These are phyloP conservation scores for Mamestra configurata DNA, from an alignment of 1,140 invertebrate genomes.

Conservation along the genomic window DNA sequence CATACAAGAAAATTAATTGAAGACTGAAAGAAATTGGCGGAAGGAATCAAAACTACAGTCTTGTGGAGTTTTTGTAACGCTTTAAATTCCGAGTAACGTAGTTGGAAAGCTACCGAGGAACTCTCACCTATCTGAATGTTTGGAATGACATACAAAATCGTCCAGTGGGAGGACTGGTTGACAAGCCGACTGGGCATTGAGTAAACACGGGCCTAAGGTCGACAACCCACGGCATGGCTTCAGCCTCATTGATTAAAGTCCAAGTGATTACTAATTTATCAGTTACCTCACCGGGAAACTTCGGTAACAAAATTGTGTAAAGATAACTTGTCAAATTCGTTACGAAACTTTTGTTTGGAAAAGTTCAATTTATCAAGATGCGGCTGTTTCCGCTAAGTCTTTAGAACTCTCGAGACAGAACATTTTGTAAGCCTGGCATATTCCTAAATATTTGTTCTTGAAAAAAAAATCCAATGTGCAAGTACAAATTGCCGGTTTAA, in stretches of 20 bases:
- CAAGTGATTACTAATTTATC: slow-evolving; percentile 77
- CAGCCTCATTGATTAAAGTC: slow-evolving; percentile 72
- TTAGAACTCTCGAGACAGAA: neutral
- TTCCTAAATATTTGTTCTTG: neutral
- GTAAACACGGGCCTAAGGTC: slow-evolving; percentile 75
- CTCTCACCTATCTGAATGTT: slow-evolving; percentile 67
- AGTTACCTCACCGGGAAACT: slow-evolving; percentile 60
- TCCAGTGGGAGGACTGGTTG: slow-evolving; percentile 82
- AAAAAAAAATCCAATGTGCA: neutral
- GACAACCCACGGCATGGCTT: slow-evolving; percentile 65
- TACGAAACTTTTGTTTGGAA: neutral
- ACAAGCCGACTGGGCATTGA: slow-evolving; percentile 68
- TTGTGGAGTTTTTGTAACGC: neutral
- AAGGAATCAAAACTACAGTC: neutral
- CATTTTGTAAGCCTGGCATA: neutral
- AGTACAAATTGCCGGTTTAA: slow-evolving; percentile 13
- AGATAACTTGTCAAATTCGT: slow-evolving; percentile 9
- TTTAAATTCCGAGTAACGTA: slow-evolving; percentile 11
- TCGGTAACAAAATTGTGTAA: slow-evolving; percentile 12
- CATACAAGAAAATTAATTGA: neutral
- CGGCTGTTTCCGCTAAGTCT: too few species aligned
- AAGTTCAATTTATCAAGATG: neutral
- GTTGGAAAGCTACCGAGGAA: slow-evolving; percentile 54
- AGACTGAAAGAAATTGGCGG: neutral
- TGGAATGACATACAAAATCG: slow-evolving; percentile 72